A percentile compares a stretch with the other conserved stretches of the same genome.
These are phyloP conservation scores for Sycophila sp. DNA, from an alignment of 1,140 invertebrate genomes.

Conservation along the genomic window DNA sequence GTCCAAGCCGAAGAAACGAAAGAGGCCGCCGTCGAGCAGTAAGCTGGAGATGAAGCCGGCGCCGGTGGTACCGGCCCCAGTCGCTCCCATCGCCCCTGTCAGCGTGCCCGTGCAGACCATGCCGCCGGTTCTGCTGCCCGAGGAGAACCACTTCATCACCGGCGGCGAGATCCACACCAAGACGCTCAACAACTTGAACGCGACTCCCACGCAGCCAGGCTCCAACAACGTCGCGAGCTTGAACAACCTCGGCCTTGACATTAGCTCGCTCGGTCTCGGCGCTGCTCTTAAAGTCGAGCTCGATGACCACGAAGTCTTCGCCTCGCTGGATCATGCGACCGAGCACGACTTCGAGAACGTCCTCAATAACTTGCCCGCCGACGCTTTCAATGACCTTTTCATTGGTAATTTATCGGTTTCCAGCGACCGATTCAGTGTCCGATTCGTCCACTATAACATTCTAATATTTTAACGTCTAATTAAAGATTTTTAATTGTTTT, in stretches of 20 bases:
- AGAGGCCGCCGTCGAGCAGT: slow-evolving; percentile 54
- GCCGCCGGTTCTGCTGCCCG: slow-evolving; percentile 46
- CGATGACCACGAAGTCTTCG: slow-evolving; percentile 66
- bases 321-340: slow-evolving; percentile 71
- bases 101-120: neutral
- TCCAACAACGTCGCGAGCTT: slow-evolving; percentile 33
- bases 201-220: neutral
- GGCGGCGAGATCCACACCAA: slow-evolving; percentile 55
- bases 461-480: too few relatives aligned
- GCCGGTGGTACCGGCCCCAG: slow-evolving; percentile 42
- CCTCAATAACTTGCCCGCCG: slow-evolving; percentile 87
- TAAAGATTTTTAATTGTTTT: too few relatives aligned
- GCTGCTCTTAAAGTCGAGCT: slow-evolving; percentile 60
- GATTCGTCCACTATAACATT: too few relatives aligned
- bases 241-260: slow-evolving; percentile 51
- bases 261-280: slow-evolving; percentile 57
- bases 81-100: slow-evolving; percentile 29
- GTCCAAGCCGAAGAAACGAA: slow-evolving; percentile 79
- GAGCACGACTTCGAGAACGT: slow-evolving; percentile 91
- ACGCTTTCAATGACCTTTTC: slow-evolving; percentile 92
- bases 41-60: slow-evolving; percentile 42
- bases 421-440: too few relatives aligned
- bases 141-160: slow-evolving; percentile 47
- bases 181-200: slow-evolving; percentile 59
- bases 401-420: slow-evolving; percentile 68